A percentile compares a stretch with the other conserved stretches of the same genome.
These are phyloP conservation scores for Drosophila mayri DNA, from an alignment of 1,140 invertebrate species.

Conservation along the genomic window DNA sequence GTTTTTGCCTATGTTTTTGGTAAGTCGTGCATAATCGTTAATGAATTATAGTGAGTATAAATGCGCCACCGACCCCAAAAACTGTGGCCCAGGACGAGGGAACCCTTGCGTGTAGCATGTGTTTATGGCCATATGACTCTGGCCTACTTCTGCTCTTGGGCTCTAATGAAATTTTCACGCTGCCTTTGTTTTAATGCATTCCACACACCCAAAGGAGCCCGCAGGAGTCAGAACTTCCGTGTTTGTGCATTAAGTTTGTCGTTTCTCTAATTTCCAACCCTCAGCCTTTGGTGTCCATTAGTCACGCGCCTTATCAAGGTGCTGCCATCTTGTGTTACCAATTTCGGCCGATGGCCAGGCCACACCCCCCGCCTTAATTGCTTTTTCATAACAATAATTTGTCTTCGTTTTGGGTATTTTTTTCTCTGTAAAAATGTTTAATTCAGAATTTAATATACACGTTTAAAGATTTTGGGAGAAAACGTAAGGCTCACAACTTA, in stretches of 20 bases:
- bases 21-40: constrained; percentile 79
- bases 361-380: constrained; percentile 53
- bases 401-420: constrained; percentile 22
- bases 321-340: constrained; percentile 66
- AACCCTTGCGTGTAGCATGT: constrained; percentile 67
- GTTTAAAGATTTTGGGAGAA: background rate
- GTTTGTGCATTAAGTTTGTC: constrained; percentile 70
- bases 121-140: constrained; percentile 69
- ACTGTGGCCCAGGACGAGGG: background rate
- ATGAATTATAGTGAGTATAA: constrained; percentile 68
- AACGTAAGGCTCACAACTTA: background rate
- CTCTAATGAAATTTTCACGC: constrained; percentile 73
- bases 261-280: constrained; percentile 62
- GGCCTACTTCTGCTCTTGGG: constrained; percentile 28
- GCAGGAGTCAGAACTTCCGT: constrained; percentile 36
- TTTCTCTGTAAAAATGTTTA: background rate
- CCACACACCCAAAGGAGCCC: constrained; percentile 41
- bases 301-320: constrained; percentile 75
- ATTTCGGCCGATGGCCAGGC: constrained; percentile 63
- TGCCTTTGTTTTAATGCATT: constrained; percentile 78
- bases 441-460: background rate
- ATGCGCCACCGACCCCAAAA: background rate
- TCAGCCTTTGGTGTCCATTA: constrained; percentile 53
- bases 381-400: constrained; percentile 69
- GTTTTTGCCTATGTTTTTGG: constrained; percentile 13